Base-by-base conservation (phyloP, 2,113 vertebrate species). In the Megaceryle torquata region DNA sequence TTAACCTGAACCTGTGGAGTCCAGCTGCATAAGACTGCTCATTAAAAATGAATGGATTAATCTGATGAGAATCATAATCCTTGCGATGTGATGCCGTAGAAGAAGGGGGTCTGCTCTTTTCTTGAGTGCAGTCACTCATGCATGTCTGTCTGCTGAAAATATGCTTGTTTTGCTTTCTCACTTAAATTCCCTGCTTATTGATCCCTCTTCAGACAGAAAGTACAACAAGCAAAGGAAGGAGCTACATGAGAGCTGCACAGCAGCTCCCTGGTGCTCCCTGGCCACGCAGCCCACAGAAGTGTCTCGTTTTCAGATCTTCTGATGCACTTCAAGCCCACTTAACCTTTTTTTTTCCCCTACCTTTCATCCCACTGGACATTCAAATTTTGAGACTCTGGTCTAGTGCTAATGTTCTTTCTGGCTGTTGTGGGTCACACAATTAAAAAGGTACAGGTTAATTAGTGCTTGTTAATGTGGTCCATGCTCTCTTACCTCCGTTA, bases 251-350 rank as follows among this genome's bases (percentile, higher is more conserved):
- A 35, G 17, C 15, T 54, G 25, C 33, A 6, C 25, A 20, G 76
- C 50, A 33, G 11, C 56, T 67, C 37, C 35, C 9, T 29, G 41
- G 17, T 24, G 4, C 29, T 18, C 18, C 59, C 25, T 12, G 61
- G 29, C 28, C 51, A 15, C 1, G 4, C 18, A 19, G 14, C 29
- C 12, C 1, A 0, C 0, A 0, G 31, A 54, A 61, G 61, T 8
- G 13, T 26, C 41, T 35, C 29, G 4, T 53, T 69, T 25, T 5
- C 19, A 6, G 37, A 28, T 33, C 59, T 33, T 48, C 25, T 16
- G 26, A 5, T 37, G 57, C 29, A 14, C 50, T 41, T 51, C 31
- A 50, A 56, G 12, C 20, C 44, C 44, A 26, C 5, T 60, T 41
- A 17, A 51, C 71, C 35, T 43, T 75, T 44, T 35, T 18, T 11